Evolutionary conservation across 2,797 vertebrate species (phyloP).

Genomic region (Typhlichthys subterraneus): DNA sequence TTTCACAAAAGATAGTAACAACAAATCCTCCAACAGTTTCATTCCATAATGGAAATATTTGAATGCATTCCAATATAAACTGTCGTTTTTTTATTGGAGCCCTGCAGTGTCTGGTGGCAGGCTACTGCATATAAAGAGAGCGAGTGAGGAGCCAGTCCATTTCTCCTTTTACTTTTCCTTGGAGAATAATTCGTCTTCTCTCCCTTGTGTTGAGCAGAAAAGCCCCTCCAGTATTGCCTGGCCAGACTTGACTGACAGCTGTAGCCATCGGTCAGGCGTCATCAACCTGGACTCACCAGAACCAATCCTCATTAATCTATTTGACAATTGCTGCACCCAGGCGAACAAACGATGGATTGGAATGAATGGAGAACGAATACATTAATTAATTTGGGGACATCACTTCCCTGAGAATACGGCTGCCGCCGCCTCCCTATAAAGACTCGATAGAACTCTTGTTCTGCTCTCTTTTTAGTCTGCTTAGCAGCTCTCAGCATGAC

Average conservation of each 20-base stretch:
- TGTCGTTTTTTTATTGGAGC: conserved; percentile 30
- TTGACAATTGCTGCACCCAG: conserved; percentile 22
- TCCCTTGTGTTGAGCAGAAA: conserved; percentile 39
- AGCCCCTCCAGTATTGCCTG: conserved; percentile 34
- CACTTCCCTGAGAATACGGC: conserved; percentile 34
- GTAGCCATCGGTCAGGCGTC: conserved; percentile 28
- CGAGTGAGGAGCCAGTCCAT: conserved; percentile 36
- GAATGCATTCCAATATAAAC: no score
- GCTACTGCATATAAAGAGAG: conserved; percentile 31
- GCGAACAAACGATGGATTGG: conserved; percentile 18
- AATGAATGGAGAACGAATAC: conserved; percentile 20
- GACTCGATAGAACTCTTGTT: conserved; percentile 17
- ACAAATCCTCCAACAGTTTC: no score
- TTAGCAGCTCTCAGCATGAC: conserved; percentile 64
- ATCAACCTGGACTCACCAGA: conserved; percentile 37
- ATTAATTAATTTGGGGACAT: conserved; percentile 31
- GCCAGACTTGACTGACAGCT: conserved; percentile 55
- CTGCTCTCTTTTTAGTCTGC: conserved; percentile 11
- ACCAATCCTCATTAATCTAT: conserved; percentile 22
- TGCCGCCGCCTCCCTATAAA: conserved; percentile 13
- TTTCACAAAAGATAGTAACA: no score
- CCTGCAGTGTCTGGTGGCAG: conserved; percentile 34
- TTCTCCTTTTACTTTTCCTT: conserved; percentile 27
- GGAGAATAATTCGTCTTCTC: conserved; percentile 44
- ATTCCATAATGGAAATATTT: no score